Evolutionary conservation across 2,113 vertebrate genomes (phyloP).

Genomic region (Argyrosomus japonicus): DNA sequence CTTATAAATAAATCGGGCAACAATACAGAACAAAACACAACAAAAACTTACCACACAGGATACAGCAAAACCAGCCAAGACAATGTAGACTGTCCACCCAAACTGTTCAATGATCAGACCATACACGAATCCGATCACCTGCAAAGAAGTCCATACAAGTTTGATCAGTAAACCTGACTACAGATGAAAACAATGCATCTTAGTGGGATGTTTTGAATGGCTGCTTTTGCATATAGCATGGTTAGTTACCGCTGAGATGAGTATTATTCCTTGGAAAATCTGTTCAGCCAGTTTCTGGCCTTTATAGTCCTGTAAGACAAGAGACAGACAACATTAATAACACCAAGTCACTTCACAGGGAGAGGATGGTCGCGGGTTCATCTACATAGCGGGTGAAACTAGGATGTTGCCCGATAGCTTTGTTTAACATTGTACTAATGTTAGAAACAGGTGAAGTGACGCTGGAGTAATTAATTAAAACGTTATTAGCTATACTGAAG

Average conservation of each 20-base stretch:
- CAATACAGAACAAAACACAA: not conserved
- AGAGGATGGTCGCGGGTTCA: too few relatives aligned
- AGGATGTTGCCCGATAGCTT: not conserved
- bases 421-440: not conserved
- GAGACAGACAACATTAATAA: not conserved
- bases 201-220: not conserved
- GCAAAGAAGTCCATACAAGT: conserved; percentile 33
- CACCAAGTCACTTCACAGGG: too few relatives aligned
- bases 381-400: not conserved
- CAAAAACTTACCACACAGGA: conserved; percentile 92
- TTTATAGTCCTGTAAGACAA: conserved; percentile 91
- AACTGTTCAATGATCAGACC: conserved; percentile 95
- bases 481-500: too few relatives aligned
- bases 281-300: conserved; percentile 98
- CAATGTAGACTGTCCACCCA: conserved; percentile 96
- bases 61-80: conserved; percentile 92
- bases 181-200: conserved; percentile 7
- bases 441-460: not conserved
- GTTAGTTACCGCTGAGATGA: conserved; percentile 93
- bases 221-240: not conserved
- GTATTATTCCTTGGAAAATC: conserved; percentile 97
- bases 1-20: not conserved
- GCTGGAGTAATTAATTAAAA: too few relatives aligned
- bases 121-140: conserved; percentile 95
- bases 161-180: not conserved